Base-by-base conservation (phyloP, 1,140 invertebrate genomes). In the Drosophila gunungcola region DNA sequence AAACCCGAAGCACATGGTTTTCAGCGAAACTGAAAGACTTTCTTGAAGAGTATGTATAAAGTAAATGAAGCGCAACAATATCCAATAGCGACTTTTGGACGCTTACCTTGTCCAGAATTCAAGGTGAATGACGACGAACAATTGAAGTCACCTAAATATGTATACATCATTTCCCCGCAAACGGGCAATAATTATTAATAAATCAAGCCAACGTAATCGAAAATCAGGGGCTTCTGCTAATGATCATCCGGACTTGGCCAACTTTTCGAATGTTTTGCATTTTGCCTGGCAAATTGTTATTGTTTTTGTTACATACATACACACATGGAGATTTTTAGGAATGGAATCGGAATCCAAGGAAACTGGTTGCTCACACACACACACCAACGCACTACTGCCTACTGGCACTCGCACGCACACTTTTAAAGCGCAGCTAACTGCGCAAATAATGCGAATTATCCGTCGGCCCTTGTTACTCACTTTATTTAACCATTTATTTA, bases 71-170 rank as follows among this genome's bases (percentile, higher is more conserved):
- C 79, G 73, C 41, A 63, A 53, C 75, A 36, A 73, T 67, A 67
- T 49, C 42, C 54, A 25, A 32, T n/a, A 52, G 48, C 58, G 83
- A 86, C 83, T 86, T 86, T 86, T 89, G 83, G 52, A 72, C 82
- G 72, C 53, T 75, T 68, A 76, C 76, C 57, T 68, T 73, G 76
- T 69, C 52, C 45, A 41, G 69, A 70, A 88, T 77, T 83, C 84
- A 86, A 86, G 83, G 83, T 86, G 79, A 88, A 89, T 86, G 75
- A 86, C 83, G 82, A 79, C 85, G 46, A 78, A 75, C 81, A 85
- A 86, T 78, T 74, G 61, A 55, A 78, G 81, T 38, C 48, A 73
- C 55, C 63, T 11, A 36, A 60, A 60, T 57, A 58, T 51, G 27
- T 63, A 52, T 41, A 48, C 49, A 42, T 32, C 16, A 21, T 21